phyloP scores from a whole-genome alignment of 2,113 vertebrate genomes.

The Gobio gobio region DNA sequence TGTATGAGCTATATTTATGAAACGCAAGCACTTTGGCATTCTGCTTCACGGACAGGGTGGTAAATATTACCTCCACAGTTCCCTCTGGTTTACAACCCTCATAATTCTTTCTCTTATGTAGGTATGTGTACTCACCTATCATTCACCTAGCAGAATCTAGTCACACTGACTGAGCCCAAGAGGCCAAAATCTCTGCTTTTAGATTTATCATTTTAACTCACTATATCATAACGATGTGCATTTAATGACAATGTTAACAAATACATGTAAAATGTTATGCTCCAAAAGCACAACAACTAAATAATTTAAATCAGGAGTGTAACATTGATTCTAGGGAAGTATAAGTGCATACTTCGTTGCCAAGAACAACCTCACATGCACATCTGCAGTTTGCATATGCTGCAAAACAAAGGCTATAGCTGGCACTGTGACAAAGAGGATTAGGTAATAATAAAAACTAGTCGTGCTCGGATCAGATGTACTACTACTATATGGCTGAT shows the following conservation, averaged over 20 bases:
- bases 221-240: neutral
- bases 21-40: neutral
- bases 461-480: neutral
- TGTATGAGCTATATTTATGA: neutral
- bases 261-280: neutral
- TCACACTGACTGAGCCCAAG: neutral
- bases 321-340: neutral
- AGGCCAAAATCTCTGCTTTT: neutral
- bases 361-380: neutral
- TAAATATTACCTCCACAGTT: conserved; percentile 28
- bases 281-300: neutral
- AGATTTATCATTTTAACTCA: neutral
- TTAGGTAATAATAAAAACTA: conserved; percentile 4
- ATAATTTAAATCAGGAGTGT: neutral
- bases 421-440: conserved; percentile 17
- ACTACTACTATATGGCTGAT: neutral
- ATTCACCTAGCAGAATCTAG: neutral
- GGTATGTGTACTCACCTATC: conserved; percentile 5
- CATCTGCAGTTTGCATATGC: neutral
- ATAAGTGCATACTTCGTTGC: neutral
- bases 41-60: neutral
- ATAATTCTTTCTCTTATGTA: neutral
- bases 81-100: conserved; percentile 1
- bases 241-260: neutral
- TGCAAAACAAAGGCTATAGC: neutral